phyloP scores from a whole-genome alignment of 2,888 invertebrate genomes.

The Metallyticus violacea region DNA sequence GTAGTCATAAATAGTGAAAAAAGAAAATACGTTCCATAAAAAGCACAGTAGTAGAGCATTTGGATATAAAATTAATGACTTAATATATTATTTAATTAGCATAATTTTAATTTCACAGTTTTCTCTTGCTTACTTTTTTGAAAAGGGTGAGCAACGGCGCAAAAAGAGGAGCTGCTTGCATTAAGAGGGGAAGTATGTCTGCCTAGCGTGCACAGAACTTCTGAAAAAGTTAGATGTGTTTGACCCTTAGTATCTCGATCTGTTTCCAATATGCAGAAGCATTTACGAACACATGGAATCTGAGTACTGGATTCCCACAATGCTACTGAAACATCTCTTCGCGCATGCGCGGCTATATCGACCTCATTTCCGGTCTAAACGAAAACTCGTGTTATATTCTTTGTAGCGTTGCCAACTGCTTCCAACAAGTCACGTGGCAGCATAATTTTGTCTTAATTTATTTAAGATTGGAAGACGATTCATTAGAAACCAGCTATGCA shows the following conservation, averaged over 20 bases:
- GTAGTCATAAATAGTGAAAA: too few relatives aligned
- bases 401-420: not conserved
- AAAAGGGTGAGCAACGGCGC: not conserved
- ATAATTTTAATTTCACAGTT: too few relatives aligned
- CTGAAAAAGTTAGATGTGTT: not conserved
- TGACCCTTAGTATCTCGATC: not conserved
- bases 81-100: too few relatives aligned
- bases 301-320: not conserved
- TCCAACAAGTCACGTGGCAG: not conserved
- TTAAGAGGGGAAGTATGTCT: not conserved
- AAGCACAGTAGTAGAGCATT: too few relatives aligned
- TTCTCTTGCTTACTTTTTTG: too few relatives aligned
- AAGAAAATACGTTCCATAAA: too few relatives aligned
- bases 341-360: slow-evolving; percentile 1
- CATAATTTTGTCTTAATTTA: too few relatives aligned
- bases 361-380: not conserved
- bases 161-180: not conserved
- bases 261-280: not conserved
- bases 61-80: too few relatives aligned
- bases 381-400: not conserved
- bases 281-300: not conserved
- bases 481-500: too few relatives aligned
- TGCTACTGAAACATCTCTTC: not conserved
- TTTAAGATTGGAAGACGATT: too few relatives aligned
- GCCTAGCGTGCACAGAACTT: not conserved